Base-by-base conservation (phyloP, 2,888 invertebrate genomes). In the Napeogenes inachia region DNA sequence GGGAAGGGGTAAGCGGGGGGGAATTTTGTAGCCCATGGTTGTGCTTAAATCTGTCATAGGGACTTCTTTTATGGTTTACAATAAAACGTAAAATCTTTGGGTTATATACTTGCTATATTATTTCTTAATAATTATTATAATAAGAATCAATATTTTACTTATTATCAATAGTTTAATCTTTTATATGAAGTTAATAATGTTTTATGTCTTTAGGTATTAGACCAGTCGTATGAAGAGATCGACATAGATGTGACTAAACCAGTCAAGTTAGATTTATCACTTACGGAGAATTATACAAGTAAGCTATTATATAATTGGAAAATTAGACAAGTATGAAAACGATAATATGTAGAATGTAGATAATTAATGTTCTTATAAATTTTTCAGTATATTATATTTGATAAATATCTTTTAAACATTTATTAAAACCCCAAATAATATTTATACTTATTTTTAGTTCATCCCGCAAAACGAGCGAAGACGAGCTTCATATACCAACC, bases 221-320 rank as follows among this genome's bases (percentile, higher is more conserved):
- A 94, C 72, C 93, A 93, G 65, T 89, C 94, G 1, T 96, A 95
- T 78, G 95, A 95, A 78, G 94, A 94, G 72, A 92, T 94, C 58
- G 95, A 95, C 68, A 94, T 95, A 69, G 94, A 95, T 66, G 93
- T 92, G 68, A 89, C 84, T 74, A 92, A 91, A 73, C 92, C 88
- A 56, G 85, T 92, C 72, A 93, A 92, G 75, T 91, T 88, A 79
- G 92, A 91, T 77, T 87, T 92, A 69, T 92, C 79, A 73, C 85
- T 88, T 91, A 92, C 92, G 78, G 82, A 93, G 91, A 87, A 92
- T 91, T 84, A 85, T 73, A 80, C 85, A 66, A 80, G 89, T 89
- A 75, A 85, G 88, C 82, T 35, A 35, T 5, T 35, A 21, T 35
- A 35, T 35, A 5, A 2, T 35, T 5, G 35, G 4, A 35, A 5